These are phyloP conservation scores for Panulirus ornatus DNA, from an alignment of 1,140 invertebrate genomes.

Conservation along the genomic window DNA sequence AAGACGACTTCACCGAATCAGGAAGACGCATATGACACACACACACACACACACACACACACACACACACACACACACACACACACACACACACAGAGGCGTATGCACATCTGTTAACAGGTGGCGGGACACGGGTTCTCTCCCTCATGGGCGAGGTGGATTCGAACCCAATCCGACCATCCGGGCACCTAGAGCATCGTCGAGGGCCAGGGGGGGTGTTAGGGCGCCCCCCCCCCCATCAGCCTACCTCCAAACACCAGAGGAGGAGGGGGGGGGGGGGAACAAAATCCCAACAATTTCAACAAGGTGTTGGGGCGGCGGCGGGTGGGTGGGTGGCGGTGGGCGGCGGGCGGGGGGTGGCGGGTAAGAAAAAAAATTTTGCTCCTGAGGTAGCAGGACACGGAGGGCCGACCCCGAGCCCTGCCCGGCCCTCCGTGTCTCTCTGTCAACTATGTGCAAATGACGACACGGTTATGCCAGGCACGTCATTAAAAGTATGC, in stretches of 20 bases:
- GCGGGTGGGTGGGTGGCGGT: not conserved
- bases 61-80: too few relatives aligned
- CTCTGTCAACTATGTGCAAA: not conserved
- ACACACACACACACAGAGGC: too few relatives aligned
- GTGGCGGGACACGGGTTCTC: too few relatives aligned
- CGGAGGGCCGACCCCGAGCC: not conserved
- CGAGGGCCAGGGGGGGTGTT: too few relatives aligned
- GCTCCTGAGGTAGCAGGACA: not conserved
- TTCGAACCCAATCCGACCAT: too few relatives aligned
- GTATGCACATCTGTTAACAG: too few relatives aligned
- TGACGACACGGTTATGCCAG: conserved; percentile 12
- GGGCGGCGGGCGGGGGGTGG: not conserved
- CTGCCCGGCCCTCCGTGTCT: not conserved
- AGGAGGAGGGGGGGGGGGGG: not conserved
- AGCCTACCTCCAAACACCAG: not conserved
- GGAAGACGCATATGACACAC: too few relatives aligned
- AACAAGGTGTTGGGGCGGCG: not conserved
- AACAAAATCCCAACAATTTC: conserved; percentile 18
- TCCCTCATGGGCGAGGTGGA: too few relatives aligned
- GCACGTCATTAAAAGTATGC: conserved; percentile 58
- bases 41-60: too few relatives aligned
- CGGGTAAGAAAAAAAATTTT: not conserved
- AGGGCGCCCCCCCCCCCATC: too few relatives aligned
- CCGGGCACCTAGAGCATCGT: too few relatives aligned
- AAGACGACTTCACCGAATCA: too few relatives aligned